These are phyloP conservation scores for Lynx canadensis DNA, from an alignment of 2,113 vertebrate genomes.

Conservation along the genomic window DNA sequence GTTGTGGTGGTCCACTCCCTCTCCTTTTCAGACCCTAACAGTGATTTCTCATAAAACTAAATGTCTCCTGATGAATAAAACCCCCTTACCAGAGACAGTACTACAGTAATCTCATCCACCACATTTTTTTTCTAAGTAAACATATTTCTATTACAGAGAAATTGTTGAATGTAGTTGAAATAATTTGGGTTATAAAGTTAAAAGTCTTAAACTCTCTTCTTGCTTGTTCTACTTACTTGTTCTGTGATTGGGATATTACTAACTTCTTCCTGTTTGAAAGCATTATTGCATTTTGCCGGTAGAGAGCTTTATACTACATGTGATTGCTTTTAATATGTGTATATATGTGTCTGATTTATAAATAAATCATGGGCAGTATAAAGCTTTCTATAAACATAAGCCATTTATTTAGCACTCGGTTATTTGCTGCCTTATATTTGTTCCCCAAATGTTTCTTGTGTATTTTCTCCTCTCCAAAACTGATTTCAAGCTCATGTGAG, in stretches of 20 bases:
- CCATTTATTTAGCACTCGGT: not conserved
- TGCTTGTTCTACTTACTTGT: not conserved
- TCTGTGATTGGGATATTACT: not conserved
- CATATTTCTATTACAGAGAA: not conserved
- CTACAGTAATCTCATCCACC: not conserved
- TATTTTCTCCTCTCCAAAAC: not conserved
- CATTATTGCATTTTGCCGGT: not conserved
- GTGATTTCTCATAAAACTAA: constrained; percentile 25
- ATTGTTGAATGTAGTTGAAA: not conserved
- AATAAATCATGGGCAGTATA: not conserved
- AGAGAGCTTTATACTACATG: not conserved
- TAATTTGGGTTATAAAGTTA: not conserved
- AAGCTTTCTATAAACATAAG: not conserved
- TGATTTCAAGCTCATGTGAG: not conserved
- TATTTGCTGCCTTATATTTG: not conserved
- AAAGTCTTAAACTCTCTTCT: not conserved
- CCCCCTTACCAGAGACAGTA: not conserved
- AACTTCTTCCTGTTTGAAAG: not conserved
- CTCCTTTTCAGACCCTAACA: not conserved
- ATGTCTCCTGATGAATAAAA: not conserved
- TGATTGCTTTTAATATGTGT: not conserved
- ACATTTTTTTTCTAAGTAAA: not conserved
- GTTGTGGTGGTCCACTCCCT: not conserved
- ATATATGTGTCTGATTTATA: not conserved
- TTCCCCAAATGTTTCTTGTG: not conserved